Evolutionary conservation across 2,113 vertebrate genomes (phyloP).

Genomic region (Callospermophilus lateralis): DNA sequence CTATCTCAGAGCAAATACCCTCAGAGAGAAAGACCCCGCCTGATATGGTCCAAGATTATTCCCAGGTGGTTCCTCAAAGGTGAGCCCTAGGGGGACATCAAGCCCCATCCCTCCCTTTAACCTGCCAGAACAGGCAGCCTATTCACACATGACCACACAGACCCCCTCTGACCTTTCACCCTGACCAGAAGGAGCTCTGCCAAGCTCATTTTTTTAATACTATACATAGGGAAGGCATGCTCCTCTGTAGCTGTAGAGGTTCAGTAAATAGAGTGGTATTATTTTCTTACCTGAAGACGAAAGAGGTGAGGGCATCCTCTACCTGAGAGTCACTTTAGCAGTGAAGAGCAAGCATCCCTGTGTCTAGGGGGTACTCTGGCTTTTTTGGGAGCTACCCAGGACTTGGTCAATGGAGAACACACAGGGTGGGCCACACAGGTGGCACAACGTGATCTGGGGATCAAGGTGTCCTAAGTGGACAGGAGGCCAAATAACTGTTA

Average conservation of each 20-base stretch:
- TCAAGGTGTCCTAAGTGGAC: background rate
- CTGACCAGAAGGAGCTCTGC: no score
- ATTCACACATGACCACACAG: no score
- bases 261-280: no score
- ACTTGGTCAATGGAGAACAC: background rate
- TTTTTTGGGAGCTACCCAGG: constrained; percentile 6
- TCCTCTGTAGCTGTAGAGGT: no score
- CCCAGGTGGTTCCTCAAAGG: background rate
- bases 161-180: no score
- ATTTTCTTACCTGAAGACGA: constrained; percentile 42
- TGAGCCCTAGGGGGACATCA: rapidly evolving
- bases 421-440: background rate
- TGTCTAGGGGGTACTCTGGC: background rate
- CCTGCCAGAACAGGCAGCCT: no score
- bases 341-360: constrained; percentile 64
- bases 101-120: no score
- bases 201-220: no score
- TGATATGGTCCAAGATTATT: background rate
- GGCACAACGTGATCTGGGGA: background rate
- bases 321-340: constrained; percentile 51
- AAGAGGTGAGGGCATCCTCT: background rate
- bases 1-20: rapidly evolving
- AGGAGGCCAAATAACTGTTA: background rate
- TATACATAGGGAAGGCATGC: no score
- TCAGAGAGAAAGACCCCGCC: background rate